Evolutionary conservation across 53 echinoderm and acorn worm genomes (phyloP), one percentile per base, ranked within the genome.

Genomic region (Holothuria scabra): DNA sequence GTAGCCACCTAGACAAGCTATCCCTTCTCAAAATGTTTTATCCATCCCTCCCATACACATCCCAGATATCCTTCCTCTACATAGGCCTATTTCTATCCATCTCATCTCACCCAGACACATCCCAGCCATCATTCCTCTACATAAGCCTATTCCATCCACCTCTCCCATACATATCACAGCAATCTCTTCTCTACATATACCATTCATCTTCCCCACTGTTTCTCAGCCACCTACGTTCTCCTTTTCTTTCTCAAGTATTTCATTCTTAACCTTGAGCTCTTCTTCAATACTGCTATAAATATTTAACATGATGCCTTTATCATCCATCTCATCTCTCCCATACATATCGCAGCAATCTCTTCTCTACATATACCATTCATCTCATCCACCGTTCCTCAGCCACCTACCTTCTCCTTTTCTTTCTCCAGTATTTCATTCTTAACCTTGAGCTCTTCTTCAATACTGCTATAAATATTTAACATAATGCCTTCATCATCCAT

Each of bases 401-500:
- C 14, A 30, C 58, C 46, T 26, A 91, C 91, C 88, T 88, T 91
- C 76, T 89, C 92, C 78, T 83, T 91, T 67, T 92, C 92, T 18
- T 87, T 88, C 66, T 97, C 94, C 59, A 97, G 81, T 9, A 90
- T 79, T 34, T 94, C 89, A 59, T 97, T 97, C 90, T 97, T 94
- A 13, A 88, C 94, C 57, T 94, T 97, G 49, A 97, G 92, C 59
- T 97, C 92, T 28, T 97, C 97, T 68, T 97, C 97, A 38, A 97
- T 97, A 67, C 92, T 97, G 86, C 94, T 94, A 80, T 97, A 97
- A 76, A 97, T 97, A 87, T 97, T 97, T 23, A 97, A 74, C 97
- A 97, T 94, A 85, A 97, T 97, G 37, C 97, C 97, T 52, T 97
- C 97, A 76, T 97, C 97, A 66, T 97, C 97, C 97, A 97, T 94